phyloP scores from a whole-genome alignment of 2,888 invertebrate genomes.

The Cerceris ruficornis region DNA sequence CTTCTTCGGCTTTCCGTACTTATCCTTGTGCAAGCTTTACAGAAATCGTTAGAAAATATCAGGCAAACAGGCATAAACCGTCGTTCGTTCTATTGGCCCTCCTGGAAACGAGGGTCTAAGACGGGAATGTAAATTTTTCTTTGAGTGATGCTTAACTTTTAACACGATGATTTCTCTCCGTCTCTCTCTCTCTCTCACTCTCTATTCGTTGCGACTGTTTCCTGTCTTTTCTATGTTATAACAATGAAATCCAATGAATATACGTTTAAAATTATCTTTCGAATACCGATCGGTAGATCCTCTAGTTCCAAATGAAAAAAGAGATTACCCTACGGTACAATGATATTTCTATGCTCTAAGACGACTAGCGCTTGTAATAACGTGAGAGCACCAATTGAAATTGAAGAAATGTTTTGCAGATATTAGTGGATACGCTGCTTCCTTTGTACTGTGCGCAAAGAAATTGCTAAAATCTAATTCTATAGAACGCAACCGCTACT shows the following conservation, averaged over 20 bases:
- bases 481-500: slow-evolving; percentile 41
- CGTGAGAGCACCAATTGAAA: slow-evolving; percentile 18
- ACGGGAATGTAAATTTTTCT: not conserved
- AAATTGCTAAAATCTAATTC: slow-evolving; percentile 47
- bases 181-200: too few species aligned
- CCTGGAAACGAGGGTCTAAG: slow-evolving; percentile 14
- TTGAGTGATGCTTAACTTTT: too few species aligned
- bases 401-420: slow-evolving; percentile 5
- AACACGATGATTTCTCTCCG: too few species aligned
- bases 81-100: not conserved
- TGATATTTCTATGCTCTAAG: slow-evolving; percentile 11
- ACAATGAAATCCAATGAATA: too few species aligned
- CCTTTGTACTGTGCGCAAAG: slow-evolving; percentile 32
- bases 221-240: too few species aligned
- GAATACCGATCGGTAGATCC: not conserved
- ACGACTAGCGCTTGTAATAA: slow-evolving; percentile 15
- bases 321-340: not conserved
- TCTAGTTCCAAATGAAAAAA: not conserved
- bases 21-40: slow-evolving; percentile 94
- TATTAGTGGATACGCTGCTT: slow-evolving; percentile 17
- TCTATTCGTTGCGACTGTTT: too few species aligned
- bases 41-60: slow-evolving; percentile 81
- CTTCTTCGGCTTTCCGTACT: slow-evolving; percentile 91
- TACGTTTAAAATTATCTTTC: too few species aligned
- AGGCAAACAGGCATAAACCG: slow-evolving; percentile 25